Evolutionary conservation across 2,113 vertebrate genomes (phyloP).

Genomic region (Phoxinus phoxinus): DNA sequence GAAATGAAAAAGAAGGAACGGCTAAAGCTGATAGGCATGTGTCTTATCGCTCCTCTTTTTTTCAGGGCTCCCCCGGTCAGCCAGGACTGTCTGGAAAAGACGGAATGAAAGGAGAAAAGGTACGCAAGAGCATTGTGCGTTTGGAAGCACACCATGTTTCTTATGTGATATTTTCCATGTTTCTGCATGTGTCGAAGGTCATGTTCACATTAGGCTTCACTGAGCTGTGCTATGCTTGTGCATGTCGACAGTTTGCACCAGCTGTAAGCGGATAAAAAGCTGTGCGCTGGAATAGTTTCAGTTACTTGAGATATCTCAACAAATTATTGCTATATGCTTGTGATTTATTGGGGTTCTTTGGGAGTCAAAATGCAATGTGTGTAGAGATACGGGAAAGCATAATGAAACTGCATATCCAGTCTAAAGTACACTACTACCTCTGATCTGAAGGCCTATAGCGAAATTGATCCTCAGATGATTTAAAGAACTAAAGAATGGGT

Average conservation of each 20-base stretch:
- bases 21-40: conserved; percentile 70
- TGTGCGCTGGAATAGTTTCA: not conserved
- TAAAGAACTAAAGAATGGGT: not conserved
- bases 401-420: not conserved
- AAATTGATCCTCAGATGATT: not conserved
- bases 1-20: conserved; percentile 53
- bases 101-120: conserved; percentile 94
- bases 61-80: conserved; percentile 83
- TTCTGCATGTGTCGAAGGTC: not conserved
- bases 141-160: not conserved
- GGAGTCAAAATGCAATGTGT: not conserved
- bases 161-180: not conserved
- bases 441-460: not conserved
- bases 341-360: not conserved
- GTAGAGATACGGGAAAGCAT: not conserved
- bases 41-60: conserved; percentile 66
- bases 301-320: not conserved
- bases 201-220: not conserved
- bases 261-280: not conserved
- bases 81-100: conserved; percentile 82
- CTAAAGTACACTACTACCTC: not conserved
- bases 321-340: not conserved
- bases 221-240: conserved; percentile 2
- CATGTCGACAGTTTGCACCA: not conserved
- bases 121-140: conserved; percentile 56